Evolutionary conservation across 2,888 invertebrate species (phyloP).

Genomic region (Cabera pusaria): DNA sequence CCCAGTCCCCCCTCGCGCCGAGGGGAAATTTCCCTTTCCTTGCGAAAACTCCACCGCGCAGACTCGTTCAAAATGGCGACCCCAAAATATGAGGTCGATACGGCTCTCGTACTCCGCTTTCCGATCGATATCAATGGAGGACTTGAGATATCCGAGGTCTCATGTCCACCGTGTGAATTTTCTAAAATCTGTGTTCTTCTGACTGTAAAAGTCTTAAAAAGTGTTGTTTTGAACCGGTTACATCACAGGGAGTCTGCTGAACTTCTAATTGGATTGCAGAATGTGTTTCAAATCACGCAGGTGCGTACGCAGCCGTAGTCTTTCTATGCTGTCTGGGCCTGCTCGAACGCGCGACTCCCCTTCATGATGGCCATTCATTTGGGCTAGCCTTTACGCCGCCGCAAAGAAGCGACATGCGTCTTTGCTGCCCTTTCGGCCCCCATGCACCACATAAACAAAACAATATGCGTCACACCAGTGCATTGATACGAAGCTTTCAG

Average conservation of each 20-base stretch:
- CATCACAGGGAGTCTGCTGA: conserved; percentile 74
- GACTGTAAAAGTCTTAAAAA: conserved; percentile 73
- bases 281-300: conserved; percentile 89
- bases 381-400: conserved; percentile 82
- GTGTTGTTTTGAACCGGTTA: conserved; percentile 76
- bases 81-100: conserved; percentile 78
- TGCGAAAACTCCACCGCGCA: conserved; percentile 84
- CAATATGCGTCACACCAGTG: conserved; percentile 55
- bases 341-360: conserved; percentile 88
- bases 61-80: conserved; percentile 88
- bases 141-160: conserved; percentile 76
- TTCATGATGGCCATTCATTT: conserved; percentile 83
- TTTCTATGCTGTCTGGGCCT: conserved; percentile 93
- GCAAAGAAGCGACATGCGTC: conserved; percentile 80
- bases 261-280: conserved; percentile 72
- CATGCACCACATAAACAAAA: conserved; percentile 71
- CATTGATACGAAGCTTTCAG: conserved; percentile 27
- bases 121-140: conserved; percentile 87
- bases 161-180: conserved; percentile 68
- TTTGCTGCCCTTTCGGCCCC: conserved; percentile 66
- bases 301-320: conserved; percentile 98
- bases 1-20: conserved; percentile 70
- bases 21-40: conserved; percentile 81
- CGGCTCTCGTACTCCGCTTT: conserved; percentile 73
- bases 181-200: conserved; percentile 66